These are phyloP conservation scores for Papilio dardanus DNA, from an alignment of 1,140 invertebrate species.

Conservation along the genomic window DNA sequence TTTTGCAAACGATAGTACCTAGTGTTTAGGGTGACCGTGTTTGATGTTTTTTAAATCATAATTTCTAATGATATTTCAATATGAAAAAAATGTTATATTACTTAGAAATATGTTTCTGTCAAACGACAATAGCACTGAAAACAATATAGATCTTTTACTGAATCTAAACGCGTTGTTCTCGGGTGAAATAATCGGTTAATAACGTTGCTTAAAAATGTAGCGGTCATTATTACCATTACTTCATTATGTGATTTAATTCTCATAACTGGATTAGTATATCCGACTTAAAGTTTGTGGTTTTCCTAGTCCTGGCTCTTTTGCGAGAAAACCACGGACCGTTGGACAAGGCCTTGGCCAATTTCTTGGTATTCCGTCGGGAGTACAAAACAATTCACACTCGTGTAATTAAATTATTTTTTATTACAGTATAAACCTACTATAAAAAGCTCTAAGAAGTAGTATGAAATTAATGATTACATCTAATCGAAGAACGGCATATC, in stretches of 20 bases:
- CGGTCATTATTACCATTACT: not conserved
- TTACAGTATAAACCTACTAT: not conserved
- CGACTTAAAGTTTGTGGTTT: slow-evolving; percentile 9
- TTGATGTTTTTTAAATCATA: not conserved
- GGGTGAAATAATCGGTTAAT: not conserved
- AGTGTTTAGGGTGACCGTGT: not conserved
- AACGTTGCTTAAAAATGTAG: not conserved
- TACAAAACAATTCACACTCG: not conserved
- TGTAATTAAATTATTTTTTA: not conserved
- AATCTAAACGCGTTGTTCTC: not conserved
- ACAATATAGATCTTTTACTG: not conserved
- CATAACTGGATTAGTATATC: not conserved
- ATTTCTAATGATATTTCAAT: no score
- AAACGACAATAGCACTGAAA: no score
- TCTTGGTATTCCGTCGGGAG: not conserved
- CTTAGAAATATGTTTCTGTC: no score
- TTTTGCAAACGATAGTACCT: not conserved
- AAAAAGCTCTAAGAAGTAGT: no score
- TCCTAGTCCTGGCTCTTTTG: not conserved
- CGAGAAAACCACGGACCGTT: slow-evolving; percentile 2
- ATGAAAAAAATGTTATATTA: not conserved
- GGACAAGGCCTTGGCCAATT: not conserved
- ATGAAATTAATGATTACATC: no score
- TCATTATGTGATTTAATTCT: not conserved
- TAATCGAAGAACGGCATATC: no score